Evolutionary conservation across 2,113 vertebrate species (phyloP), one percentile per base, ranked within the genome.

Genomic region (Forbesichthys papilliferus): DNA sequence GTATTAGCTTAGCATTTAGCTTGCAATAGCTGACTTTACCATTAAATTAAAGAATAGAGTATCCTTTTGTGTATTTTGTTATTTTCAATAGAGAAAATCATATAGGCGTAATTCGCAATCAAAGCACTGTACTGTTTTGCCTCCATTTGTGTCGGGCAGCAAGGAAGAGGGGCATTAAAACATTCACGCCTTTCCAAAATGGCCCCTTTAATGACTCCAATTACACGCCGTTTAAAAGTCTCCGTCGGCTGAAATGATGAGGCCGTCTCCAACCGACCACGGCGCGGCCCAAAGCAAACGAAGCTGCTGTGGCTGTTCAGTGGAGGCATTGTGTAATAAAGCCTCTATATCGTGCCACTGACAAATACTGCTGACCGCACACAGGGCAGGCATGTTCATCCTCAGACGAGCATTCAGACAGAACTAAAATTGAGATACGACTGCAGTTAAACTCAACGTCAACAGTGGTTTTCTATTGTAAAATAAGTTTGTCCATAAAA

Each of bases 151-250:
- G 27, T 27, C 27, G 27, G 27, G 27, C 27, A 27, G 27, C 27
- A 27, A 27, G 27, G 2, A 27, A 27, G 27, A 27, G 1, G 27
- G 27, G 27, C 27, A 2, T 1, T 27, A 27, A 27, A 27, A 33
- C 3, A 4, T 48, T 49, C 55, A 12, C 58, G 10, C 12, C 61
- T 14, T 10, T 48, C 61, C 61, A 62, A 49, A 64, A 71, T 9
- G 61, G 16, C 52, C 33, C 16, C 48, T 47, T 74, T 68, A 74
- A 62, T 62, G 72, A 68, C 48, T 47, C 68, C 63, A 74, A 67
- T 62, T 65, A 68, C 47, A 68, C 16, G 66, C 20, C 34, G 57
- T 49, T 27, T 59, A 58, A 62, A 62, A 42, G 52, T 52, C 10
- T 48, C 51, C 27, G 64, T 61, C 18, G 68, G 65, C 56, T 68